A percentile compares a stretch with the other conserved stretches of the same genome.
These are phyloP conservation scores for Mermis nigrescens DNA, from an alignment of 2,888 invertebrate species.

Conservation along the genomic window DNA sequence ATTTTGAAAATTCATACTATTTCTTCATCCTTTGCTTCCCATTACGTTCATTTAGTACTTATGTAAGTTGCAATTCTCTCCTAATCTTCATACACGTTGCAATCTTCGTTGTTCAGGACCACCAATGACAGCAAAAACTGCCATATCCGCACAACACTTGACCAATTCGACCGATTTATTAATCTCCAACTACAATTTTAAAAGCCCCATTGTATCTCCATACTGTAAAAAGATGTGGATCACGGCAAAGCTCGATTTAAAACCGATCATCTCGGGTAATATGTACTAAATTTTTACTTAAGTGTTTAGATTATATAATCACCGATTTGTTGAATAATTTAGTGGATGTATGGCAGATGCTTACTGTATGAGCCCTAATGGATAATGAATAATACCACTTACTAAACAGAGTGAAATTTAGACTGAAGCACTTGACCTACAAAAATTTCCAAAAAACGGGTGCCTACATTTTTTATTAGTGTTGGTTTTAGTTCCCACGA, in stretches of 20 bases:
- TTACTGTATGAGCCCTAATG: not conserved
- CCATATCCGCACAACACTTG: not conserved
- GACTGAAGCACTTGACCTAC: not conserved
- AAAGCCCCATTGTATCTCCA: conserved; percentile 61
- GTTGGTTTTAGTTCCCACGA: no score
- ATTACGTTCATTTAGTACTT: no score
- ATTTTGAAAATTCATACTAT: no score
- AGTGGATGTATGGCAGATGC: not conserved
- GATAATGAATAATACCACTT: not conserved
- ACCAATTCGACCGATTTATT: conserved; percentile 18
- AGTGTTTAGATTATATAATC: not conserved
- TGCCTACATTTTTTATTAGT: no score
- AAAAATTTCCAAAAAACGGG: no score
- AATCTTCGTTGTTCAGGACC: conserved; percentile 43
- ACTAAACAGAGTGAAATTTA: not conserved
- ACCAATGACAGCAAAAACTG: conserved; percentile 49
- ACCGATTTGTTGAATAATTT: not conserved
- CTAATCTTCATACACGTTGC: not conserved
- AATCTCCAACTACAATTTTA: conserved; percentile 59
- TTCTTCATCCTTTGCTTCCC: no score
- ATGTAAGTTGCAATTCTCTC: no score
- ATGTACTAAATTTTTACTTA: not conserved
- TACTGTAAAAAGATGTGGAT: conserved; percentile 86
- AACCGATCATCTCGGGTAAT: not conserved
- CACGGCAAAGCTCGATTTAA: conserved; percentile 49